Base-by-base conservation (phyloP, 2,888 invertebrate genomes). In the Hyles lineata region DNA sequence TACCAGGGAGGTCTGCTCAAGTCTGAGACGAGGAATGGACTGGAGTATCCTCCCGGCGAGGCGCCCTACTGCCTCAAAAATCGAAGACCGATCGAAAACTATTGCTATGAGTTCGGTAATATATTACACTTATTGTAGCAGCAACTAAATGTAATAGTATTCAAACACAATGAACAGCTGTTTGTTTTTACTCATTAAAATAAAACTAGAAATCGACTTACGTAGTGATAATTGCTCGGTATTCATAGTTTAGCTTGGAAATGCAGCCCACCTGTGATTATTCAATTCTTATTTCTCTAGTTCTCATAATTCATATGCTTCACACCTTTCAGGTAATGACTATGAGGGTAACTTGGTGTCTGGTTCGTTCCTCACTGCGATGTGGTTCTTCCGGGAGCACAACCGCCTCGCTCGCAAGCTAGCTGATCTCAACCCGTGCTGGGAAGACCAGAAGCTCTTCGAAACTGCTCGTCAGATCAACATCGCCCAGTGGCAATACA, bases 371-470 rank as follows among this genome's bases (percentile, higher is more conserved):
- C 55, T 89, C 0, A 61, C 84, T 29, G 70, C 78, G 0, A 76
- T 89, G n/a, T 89, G 85, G 87, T 83, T 82, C 67, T 89, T 85
- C 85, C 81, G 89, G 6, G 78, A 83, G 11, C 90, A 90, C 74
- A 90, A 90, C 70, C 74, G 78, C 0, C 82, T 90, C 1, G 90
- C 90, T 0, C 72, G 73, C 0, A 70, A 80, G 19, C 73, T 90
- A 25, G 76, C 80, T 0, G 70, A 78, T 17, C 76, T 88, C 5
- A 90, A 89, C 70, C 86, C 86, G 0, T 89, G 89, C 70, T 89
- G 89, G 89, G 72, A 78, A 21, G 89, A 90, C 43, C 83, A 88
- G 17, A 80, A 74, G 23, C 77, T 89, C 1, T 89, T 89, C 67
- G 70, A 80, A 7, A 82, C 83, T 1, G 85, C 89, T 0, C 83